Percentiles rank a stretch among this genome's conserved stretches.
Conservation (phyloP, 2,888 invertebrate genomes). For the Sinotaia quadrata region DNA sequence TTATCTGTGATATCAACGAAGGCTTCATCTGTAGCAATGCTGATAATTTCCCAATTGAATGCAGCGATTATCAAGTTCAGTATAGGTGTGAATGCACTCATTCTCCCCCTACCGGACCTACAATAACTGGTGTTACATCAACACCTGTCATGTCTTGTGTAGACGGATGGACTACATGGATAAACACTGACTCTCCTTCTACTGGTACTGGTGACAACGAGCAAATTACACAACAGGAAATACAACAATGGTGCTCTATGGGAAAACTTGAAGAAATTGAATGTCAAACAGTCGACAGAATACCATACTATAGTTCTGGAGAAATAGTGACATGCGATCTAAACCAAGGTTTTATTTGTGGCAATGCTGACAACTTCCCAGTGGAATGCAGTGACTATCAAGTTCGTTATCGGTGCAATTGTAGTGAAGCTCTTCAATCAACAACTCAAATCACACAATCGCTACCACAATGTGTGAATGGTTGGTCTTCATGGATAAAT, state of each 20-base stretch:
- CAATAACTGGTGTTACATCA: background rate
- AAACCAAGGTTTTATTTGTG: constrained; percentile 82
- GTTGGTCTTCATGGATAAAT: constrained; percentile 58
- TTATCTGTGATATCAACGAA: constrained; percentile 75
- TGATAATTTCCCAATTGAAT: constrained; percentile 49
- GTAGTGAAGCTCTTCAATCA: too few relatives aligned
- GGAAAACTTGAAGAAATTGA: constrained; percentile 56
- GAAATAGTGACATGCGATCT: constrained; percentile 68
- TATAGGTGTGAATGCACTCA: constrained; percentile 74
- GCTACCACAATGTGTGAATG: constrained; percentile 22
- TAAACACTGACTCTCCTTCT: constrained; percentile 1
- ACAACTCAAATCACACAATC: constrained; percentile 5
- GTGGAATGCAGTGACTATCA: constrained; percentile 62
- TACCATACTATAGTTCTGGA: constrained; percentile 47
- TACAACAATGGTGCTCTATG: constrained; percentile 49
- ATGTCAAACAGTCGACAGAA: constrained; percentile 54
- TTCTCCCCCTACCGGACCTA: constrained; percentile 19
- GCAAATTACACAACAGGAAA: constrained; percentile 34
- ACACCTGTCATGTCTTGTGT: constrained; percentile 7
- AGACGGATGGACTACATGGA: background rate
- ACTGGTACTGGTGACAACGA: constrained; percentile 14
- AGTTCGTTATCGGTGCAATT: constrained; percentile 72
- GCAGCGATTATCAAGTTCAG: constrained; percentile 63
- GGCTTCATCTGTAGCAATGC: constrained; percentile 79
- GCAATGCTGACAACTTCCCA: constrained; percentile 56